phyloP scores from a whole-genome alignment of 2,888 invertebrate genomes.

The Harpalus rubripes region DNA sequence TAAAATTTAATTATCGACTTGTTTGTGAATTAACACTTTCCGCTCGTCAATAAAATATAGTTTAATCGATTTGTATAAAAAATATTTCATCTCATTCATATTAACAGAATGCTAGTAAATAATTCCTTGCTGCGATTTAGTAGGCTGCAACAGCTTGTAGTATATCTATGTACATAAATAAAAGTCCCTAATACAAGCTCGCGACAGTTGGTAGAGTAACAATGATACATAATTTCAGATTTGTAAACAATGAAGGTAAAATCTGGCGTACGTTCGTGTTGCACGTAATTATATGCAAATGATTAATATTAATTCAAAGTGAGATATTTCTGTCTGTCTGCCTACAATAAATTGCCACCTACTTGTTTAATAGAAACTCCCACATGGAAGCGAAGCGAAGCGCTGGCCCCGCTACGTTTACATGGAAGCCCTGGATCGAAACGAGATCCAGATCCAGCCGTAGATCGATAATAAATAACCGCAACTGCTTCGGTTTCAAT shows the following conservation, averaged over 20 bases:
- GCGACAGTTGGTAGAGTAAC: slow-evolving; percentile 47
- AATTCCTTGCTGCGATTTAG: not conserved
- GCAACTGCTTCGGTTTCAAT: slow-evolving; percentile 21
- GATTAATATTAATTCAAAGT: slow-evolving; percentile 65
- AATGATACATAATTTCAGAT: slow-evolving; percentile 57
- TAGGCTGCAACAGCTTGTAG: not conserved
- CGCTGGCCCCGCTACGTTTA: slow-evolving; percentile 34
- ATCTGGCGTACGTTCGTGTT: slow-evolving; percentile 30
- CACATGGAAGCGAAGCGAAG: slow-evolving; percentile 37
- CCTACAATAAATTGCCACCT: slow-evolving; percentile 65
- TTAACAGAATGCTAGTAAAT: not conserved
- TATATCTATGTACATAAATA: slow-evolving; percentile 10
- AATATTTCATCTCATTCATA: not conserved
- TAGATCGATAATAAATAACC: slow-evolving; percentile 20
- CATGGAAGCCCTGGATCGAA: slow-evolving; percentile 22
- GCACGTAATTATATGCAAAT: slow-evolving; percentile 63
- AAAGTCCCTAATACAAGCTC: not conserved
- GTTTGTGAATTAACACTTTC: too few relatives aligned
- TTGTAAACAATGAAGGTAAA: slow-evolving; percentile 52
- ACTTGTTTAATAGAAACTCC: slow-evolving; percentile 61
- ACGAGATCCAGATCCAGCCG: not conserved
- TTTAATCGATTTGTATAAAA: not conserved
- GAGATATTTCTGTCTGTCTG: slow-evolving; percentile 64
- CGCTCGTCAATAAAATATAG: too few relatives aligned
- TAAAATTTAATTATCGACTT: too few relatives aligned